Percentiles rank a stretch among this genome's conserved stretches.
These are phyloP conservation scores for Catharus bicknelli DNA, from an alignment of 2,113 vertebrate genomes.

Conservation along the genomic window DNA sequence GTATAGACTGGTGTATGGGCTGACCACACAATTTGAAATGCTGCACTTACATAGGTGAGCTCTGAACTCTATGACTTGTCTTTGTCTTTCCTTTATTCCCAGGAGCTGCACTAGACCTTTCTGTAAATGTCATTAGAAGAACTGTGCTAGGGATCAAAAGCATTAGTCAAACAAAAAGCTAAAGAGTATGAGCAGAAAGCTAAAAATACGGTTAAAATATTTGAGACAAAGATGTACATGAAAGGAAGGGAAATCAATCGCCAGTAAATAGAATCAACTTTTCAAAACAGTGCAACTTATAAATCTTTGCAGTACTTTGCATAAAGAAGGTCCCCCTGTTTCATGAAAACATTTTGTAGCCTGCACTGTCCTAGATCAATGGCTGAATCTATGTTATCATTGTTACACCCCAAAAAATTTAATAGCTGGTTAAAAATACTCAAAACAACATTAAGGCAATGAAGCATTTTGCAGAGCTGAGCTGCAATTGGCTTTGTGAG, in stretches of 20 bases:
- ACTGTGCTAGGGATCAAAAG: neutral
- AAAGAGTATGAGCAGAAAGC: neutral
- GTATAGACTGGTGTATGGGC: accelerated
- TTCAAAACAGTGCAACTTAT: accelerated
- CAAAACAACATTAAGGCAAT: neutral
- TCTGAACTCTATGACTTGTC: neutral
- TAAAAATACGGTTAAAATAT: neutral
- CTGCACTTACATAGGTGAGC: accelerated
- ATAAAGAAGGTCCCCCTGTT: neutral
- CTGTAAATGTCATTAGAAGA: neutral
- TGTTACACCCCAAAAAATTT: neutral
- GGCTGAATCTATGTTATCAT: neutral
- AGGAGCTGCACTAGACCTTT: neutral
- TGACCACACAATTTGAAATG: neutral
- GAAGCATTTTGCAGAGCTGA: neutral
- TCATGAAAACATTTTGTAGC: neutral
- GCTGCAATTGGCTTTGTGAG: conserved; percentile 15
- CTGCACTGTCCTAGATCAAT: neutral
- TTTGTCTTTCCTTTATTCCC: neutral
- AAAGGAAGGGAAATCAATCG: neutral
- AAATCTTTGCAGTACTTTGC: neutral
- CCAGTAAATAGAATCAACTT: neutral
- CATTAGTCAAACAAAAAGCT: neutral
- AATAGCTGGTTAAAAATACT: neutral
- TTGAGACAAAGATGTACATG: neutral